Evolutionary conservation across 2,797 vertebrate genomes (phyloP), one percentile per base, ranked within the genome.

Genomic region (Enteromius fasciolatus): DNA sequence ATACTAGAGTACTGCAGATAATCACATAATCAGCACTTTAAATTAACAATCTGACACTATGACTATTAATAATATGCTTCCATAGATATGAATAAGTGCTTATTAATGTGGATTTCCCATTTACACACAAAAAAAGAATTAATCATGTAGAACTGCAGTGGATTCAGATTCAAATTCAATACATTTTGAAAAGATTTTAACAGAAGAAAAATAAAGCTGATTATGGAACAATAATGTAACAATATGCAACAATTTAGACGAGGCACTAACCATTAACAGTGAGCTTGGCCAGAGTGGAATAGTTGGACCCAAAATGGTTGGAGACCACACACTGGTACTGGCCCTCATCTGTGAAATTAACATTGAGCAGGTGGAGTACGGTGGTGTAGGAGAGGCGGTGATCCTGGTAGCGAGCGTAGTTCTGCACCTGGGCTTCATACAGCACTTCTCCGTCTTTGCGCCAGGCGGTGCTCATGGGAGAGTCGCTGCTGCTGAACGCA

Each of bases 241-340:
- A 61, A 63, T 7, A 28, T 15, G 44, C 18, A 28, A 70, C 8
- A 4, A 25, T 61, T 63, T 59, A 5, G 9, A 61, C 8, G 11
- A 63, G 11, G 28, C 39, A 69, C 98, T 88, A 94, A 99, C 98
- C 98, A 88, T 99, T 97, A 76, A 99, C 97, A 1, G 97, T 99
- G 85, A 99, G 97, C 87, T 96, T 96, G 91, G 98, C 97, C 92
- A 98, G 98, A 83, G 93, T 93, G 54, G 98, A 99, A 88, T 99
- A 99, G 12, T 97, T 98, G 0, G 98, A 97, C 1, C 98, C 97
- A 36, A 99, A 99, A 89, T 98, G 96, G 93, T 99, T 99, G 90
- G 97, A 99, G 94, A 99, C 96, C 88, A 99, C 97, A 44, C 98
- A 99, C 83, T 99, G 98, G 88, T 99, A 99, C 88, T 94, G 97